Base-by-base conservation (phyloP, 2,888 invertebrate species). In the Anoplius nigerrimus region DNA sequence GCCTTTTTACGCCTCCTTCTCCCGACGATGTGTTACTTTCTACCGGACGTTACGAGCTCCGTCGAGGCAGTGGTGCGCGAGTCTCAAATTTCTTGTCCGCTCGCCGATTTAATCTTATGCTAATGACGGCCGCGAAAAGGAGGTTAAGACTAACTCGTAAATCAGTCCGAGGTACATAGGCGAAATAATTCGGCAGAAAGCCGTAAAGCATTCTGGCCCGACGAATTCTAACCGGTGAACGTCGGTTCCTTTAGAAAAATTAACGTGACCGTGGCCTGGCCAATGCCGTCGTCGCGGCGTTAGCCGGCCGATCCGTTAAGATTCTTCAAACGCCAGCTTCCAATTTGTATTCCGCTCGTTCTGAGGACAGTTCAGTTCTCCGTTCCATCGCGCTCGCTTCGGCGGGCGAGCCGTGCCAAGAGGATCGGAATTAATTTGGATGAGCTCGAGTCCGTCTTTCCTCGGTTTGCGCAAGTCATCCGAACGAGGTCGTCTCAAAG, bases 11-110 rank as follows among this genome's bases (percentile, higher is more conserved):
- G 34, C 21, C 34, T 48, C 61, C 56, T 55, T 66, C 64, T 22
- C 42, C 56, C 66, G 62, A 66, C 58, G 65, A 57, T 48, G 43
- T 22, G 60, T 60, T 51, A 69, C 75, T 75, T 75, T 75, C 75
- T 75, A 75, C 75, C 71, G 75, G 75, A 75, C 75, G 62, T 52
- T 62, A 69, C 58, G 58, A 51, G 27, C 65, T 16, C 0, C 43
- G n/a, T 27, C 48, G 43, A 27, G n/a, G 24, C 43, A 42, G 20
- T 53, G 56, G 54, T 11, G 11, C 34, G 11, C 4, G 1, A 34
- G 15, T 0, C 18, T 57, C 43, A 13, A 2, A 13, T 8, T 18
- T 56, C 34, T 42, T n/a, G 56, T 24, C 18, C 56, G 21, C 20
- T 6, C 43, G 34, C 11, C 34, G 11, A 11, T 34, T 34, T 34